Evolutionary conservation across 1,140 invertebrate species (phyloP).

Genomic region (Hydropsyche tenuis): DNA sequence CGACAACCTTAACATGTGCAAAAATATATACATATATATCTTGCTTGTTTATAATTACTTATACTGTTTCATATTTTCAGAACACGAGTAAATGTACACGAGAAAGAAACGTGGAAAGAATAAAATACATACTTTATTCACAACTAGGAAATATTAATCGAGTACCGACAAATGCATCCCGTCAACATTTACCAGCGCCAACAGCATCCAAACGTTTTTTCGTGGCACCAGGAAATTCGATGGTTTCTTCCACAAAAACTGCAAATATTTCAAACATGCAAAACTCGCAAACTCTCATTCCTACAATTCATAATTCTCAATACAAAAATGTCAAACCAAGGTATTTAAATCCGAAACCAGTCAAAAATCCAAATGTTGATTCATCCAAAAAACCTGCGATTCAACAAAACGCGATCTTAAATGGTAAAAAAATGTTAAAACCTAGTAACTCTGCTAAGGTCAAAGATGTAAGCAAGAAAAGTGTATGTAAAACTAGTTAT

Average conservation of each 20-base stretch:
- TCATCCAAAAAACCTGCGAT: background rate
- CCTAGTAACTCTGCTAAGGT: background rate
- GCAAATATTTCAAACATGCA: slow-evolving; percentile 3
- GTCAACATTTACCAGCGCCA: slow-evolving; percentile 10
- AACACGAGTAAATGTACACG: slow-evolving; percentile 18
- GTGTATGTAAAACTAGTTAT: background rate
- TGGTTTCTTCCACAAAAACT: slow-evolving; percentile 29
- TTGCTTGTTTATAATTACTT: background rate
- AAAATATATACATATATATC: too few species aligned
- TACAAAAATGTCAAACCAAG: slow-evolving; percentile 33
- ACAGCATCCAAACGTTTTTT: slow-evolving; percentile 21
- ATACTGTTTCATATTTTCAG: slow-evolving; percentile 14
- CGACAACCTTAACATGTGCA: too few species aligned
- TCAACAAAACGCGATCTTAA: background rate
- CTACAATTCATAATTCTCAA: background rate
- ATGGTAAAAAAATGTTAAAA: background rate
- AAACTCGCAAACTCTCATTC: background rate
- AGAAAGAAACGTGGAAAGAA: slow-evolving; percentile 32
- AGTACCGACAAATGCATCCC: background rate
- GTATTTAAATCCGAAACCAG: slow-evolving; percentile 6
- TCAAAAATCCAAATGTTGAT: background rate
- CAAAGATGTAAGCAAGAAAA: background rate
- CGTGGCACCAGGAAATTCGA: slow-evolving; percentile 32
- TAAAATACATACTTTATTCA: slow-evolving; percentile 34
- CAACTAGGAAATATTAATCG: slow-evolving; percentile 30